Evolutionary conservation across 2,888 invertebrate species (phyloP).

Genomic region (Papilio gigon): DNA sequence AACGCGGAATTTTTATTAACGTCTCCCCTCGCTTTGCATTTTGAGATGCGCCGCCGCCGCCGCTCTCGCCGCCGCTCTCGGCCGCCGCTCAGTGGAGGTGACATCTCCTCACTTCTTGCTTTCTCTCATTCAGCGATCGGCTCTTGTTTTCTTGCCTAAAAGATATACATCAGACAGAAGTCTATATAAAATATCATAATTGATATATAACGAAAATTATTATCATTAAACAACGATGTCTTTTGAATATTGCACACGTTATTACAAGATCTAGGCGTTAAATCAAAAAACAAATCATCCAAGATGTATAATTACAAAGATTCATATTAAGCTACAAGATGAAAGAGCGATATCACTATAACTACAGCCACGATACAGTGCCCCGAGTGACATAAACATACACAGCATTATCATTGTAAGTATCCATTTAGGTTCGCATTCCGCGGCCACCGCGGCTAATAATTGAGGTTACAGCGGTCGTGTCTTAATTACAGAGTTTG

Average conservation of each 20-base stretch:
- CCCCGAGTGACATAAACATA: neutral
- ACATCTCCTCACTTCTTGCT: constrained; percentile 46
- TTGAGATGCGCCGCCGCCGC: constrained; percentile 59
- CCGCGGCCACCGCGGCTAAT: constrained; percentile 35
- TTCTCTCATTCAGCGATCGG: constrained; percentile 41
- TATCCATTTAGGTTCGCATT: constrained; percentile 36
- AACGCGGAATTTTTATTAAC: constrained; percentile 81
- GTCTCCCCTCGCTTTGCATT: constrained; percentile 79
- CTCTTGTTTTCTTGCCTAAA: constrained; percentile 36
- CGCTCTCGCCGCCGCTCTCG: neutral
- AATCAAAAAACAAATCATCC: neutral
- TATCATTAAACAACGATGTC: too few relatives aligned
- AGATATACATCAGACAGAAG: neutral
- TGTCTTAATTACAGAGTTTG: constrained; percentile 19
- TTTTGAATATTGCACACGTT: too few relatives aligned
- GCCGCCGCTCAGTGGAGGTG: constrained; percentile 63
- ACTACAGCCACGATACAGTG: neutral
- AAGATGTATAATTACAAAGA: neutral
- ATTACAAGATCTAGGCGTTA: neutral
- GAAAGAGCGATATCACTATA: neutral
- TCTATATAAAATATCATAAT: neutral
- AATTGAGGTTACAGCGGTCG: constrained; percentile 36
- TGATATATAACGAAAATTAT: neutral
- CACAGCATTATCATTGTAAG: neutral
- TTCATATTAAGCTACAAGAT: neutral